Base-by-base conservation (phyloP, 2,888 invertebrate genomes). In the Patella ulyssiponensis region DNA sequence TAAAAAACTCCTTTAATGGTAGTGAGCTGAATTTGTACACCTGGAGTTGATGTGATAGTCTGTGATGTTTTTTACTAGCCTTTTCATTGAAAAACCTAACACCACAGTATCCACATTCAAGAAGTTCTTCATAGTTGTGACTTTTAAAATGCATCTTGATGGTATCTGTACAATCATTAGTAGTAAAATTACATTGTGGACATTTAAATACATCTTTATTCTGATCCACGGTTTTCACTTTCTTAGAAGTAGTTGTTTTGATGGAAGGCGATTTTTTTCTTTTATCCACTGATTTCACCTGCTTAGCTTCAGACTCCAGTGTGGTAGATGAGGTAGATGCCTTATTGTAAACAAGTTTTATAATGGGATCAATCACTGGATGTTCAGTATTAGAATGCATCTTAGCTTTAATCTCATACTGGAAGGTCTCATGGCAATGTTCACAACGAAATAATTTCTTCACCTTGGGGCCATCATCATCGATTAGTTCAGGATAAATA, bases 1-100 rank as follows among this genome's bases (percentile, higher is more conserved):
- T 64, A 64, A 20, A 64, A 23, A 64, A 64, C 20, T 64, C 23
- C 14, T 12, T 23, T 14, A 64, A 20, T 23, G 64, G 64, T 64
- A 64, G 23, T 23, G 23, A 14, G 23, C 23, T 64, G 12, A 23
- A 64, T 23, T 64, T 64, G 20, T 64, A 9, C 23, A 23, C 20
- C 23, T 64, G 64, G 20, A 12, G 20, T 14, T 20, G 64, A 64
- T 64, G 64, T 23, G 20, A 64, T 64, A 64, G 23, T 64, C 64
- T 64, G 23, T 64, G 20, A 64, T 64, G 64, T 64, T 64, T 64
- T 15, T 64, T 64, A 64, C 64, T 64, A 14, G 20, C 64, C 23
- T 20, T 23, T 23, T 64, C 64, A 64, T 64, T 23, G 14, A 64
- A 64, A 20, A 23, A 64, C 15, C 64, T 9, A 9, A 64, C 64